Conservation (phyloP, 2,888 invertebrate species). For the Theretra japonica region DNA sequence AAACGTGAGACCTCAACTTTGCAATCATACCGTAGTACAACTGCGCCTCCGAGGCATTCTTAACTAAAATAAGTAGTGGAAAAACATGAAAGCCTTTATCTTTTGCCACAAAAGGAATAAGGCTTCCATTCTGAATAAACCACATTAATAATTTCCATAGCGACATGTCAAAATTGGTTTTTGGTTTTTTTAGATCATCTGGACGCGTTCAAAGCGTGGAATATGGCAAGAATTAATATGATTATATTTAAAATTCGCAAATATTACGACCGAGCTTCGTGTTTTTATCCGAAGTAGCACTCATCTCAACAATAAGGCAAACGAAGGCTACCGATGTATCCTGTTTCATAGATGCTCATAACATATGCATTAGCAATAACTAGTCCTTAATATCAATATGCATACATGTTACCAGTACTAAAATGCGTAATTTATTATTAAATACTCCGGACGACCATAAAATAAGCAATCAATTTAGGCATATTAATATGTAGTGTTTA, state of each 20-base stretch:
- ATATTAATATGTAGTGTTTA: conserved; percentile 13
- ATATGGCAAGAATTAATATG: background rate
- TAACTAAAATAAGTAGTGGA: background rate
- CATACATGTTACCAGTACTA: conserved; percentile 31
- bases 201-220: background rate
- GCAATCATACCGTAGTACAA: too few relatives aligned
- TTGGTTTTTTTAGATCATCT: too few relatives aligned
- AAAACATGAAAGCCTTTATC: too few relatives aligned
- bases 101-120: too few relatives aligned
- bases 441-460: conserved; percentile 37
- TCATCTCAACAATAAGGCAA: background rate
- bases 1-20: too few relatives aligned
- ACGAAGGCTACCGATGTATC: background rate
- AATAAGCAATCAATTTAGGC: conserved; percentile 35
- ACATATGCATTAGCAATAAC: conserved; percentile 16
- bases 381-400: conserved; percentile 34
- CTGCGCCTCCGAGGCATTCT: too few relatives aligned
- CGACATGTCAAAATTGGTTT: too few relatives aligned
- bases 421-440: conserved; percentile 40
- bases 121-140: too few relatives aligned
- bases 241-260: background rate
- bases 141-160: too few relatives aligned
- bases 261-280: background rate
- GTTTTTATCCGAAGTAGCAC: background rate
- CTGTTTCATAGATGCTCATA: background rate